phyloP scores from a whole-genome alignment of 2,888 invertebrate genomes.

The Ligdia adustata region DNA sequence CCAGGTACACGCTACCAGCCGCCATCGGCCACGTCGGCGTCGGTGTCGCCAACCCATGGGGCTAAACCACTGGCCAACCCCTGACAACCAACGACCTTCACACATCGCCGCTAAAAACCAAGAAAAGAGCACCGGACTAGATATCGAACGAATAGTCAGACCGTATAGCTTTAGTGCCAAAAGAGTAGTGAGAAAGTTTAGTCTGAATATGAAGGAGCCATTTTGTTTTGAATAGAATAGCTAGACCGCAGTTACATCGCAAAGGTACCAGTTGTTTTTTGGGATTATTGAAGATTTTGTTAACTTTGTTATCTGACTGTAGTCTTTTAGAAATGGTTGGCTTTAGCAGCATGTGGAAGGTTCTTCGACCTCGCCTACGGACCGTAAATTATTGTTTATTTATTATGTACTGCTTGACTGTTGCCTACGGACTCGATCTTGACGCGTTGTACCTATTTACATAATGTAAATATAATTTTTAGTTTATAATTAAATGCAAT shows the following conservation, averaged over 20 bases:
- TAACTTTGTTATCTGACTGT: conserved; percentile 46
- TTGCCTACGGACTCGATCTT: conserved; percentile 81
- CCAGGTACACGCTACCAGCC: conserved; percentile 48
- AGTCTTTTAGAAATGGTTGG: conserved; percentile 38
- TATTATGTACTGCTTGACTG: conserved; percentile 77
- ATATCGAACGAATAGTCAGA: conserved; percentile 19
- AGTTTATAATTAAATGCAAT: conserved; percentile 72
- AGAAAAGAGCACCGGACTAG: conserved; percentile 27
- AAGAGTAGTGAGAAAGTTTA: not conserved
- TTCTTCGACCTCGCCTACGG: conserved; percentile 53
- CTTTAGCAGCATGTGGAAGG: conserved; percentile 52
- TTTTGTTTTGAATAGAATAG: conserved; percentile 27
- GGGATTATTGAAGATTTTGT: conserved; percentile 26
- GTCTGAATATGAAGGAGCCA: conserved; percentile 14
- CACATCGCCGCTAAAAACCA: conserved; percentile 40
- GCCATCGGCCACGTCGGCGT: conserved; percentile 38
- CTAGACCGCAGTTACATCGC: conserved; percentile 45
- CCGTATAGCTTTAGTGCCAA: conserved; percentile 11
- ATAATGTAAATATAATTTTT: conserved; percentile 72
- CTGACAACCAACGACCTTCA: conserved; percentile 33
- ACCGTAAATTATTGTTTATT: conserved; percentile 61
- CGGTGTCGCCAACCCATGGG: conserved; percentile 69
- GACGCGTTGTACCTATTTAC: conserved; percentile 77
- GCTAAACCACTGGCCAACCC: conserved; percentile 54
- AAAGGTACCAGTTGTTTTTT: conserved; percentile 35